Conservation (phyloP, 2,113 vertebrate species). For the Phasianus colchicus region DNA sequence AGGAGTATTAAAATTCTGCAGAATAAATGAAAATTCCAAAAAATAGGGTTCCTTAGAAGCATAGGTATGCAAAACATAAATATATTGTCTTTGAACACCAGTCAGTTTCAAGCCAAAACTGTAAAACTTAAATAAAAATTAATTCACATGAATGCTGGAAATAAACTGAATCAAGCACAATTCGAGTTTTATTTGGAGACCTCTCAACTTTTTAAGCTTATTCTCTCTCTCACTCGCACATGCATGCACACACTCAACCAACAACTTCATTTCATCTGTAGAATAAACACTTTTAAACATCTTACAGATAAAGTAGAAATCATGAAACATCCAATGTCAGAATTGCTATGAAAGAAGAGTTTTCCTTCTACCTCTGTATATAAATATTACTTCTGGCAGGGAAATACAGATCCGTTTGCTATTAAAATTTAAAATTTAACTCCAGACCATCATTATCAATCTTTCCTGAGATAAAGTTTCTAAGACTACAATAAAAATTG, state of each 20-base stretch:
- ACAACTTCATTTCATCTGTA: background rate
- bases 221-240: background rate
- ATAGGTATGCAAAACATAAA: background rate
- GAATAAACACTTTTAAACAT: background rate
- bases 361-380: background rate
- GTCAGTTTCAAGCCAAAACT: constrained; percentile 9
- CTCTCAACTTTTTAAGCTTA: background rate
- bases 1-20: background rate
- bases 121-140: constrained; percentile 11
- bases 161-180: background rate
- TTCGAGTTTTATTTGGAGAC: background rate
- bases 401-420: background rate
- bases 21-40: constrained; percentile 33
- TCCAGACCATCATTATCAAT: background rate
- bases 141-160: constrained; percentile 15
- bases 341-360: background rate
- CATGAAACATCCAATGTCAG: background rate
- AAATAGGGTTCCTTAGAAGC: constrained; percentile 10
- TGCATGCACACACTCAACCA: background rate
- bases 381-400: background rate
- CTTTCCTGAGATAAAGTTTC: background rate
- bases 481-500: background rate
- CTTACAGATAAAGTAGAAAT: background rate
- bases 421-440: background rate
- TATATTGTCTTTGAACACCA: constrained; percentile 1